These are phyloP conservation scores for Halocynthia roretzi DNA, from an alignment of 23 tunicate genomes.

Conservation along the genomic window DNA sequence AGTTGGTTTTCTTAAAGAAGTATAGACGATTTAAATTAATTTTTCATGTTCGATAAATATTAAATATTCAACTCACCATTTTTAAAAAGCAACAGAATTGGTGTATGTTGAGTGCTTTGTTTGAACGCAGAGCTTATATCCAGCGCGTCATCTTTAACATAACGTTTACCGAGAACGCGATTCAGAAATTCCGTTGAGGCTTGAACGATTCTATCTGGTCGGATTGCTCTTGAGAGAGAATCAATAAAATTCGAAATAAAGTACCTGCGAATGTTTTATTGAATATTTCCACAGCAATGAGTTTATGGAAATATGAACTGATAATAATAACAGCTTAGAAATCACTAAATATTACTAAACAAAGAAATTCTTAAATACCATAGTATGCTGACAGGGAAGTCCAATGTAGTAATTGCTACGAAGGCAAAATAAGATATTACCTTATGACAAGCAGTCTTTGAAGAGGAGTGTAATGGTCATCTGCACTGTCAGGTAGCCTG, in stretches of 20 bases:
- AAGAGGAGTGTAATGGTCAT: slow-evolving; percentile 75
- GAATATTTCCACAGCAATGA: not conserved
- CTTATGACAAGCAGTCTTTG: slow-evolving; percentile 79
- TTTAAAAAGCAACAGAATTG: slow-evolving; percentile 49
- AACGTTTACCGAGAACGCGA: slow-evolving; percentile 60
- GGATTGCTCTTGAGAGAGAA: slow-evolving; percentile 46
- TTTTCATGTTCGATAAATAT: not conserved
- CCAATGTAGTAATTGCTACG: too few relatives aligned
- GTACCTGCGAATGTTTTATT: too few relatives aligned
- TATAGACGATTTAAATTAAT: not conserved
- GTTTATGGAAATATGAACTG: too few relatives aligned
- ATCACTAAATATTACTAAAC: too few relatives aligned
- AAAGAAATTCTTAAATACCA: too few relatives aligned
- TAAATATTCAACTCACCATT: slow-evolving; percentile 30
- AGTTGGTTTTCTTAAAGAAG: slow-evolving; percentile 46
- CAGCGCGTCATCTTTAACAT: slow-evolving; percentile 56
- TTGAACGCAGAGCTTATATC: slow-evolving; percentile 35
- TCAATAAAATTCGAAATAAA: not conserved
- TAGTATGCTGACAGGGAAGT: too few relatives aligned
- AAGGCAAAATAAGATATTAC: slow-evolving; percentile 12
- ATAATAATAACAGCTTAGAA: not conserved
- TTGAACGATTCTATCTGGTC: slow-evolving; percentile 62
- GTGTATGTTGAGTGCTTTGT: slow-evolving; percentile 41
- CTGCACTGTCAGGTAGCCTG: slow-evolving; percentile 84
- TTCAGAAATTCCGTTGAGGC: slow-evolving; percentile 71